Conservation (phyloP, 2,888 invertebrate genomes). For the Leptinotarsa juncta region DNA sequence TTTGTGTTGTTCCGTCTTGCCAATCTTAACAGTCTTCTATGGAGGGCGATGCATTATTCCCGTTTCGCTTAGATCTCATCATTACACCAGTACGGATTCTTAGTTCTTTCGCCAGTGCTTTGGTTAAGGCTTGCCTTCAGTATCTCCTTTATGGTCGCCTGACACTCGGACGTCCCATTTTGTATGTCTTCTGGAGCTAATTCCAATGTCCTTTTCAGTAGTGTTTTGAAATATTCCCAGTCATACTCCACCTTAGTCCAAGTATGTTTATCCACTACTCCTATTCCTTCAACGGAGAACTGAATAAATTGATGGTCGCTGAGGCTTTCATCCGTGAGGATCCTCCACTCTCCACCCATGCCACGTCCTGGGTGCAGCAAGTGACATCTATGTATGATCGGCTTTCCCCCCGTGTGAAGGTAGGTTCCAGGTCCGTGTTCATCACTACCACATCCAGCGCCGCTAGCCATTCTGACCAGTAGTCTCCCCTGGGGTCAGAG, state of each 20-base stretch:
- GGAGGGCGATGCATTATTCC: neutral
- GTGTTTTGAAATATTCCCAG: neutral
- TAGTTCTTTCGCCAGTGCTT: neutral
- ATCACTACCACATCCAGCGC: conserved; percentile 8
- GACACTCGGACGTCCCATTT: neutral
- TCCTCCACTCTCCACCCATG: neutral
- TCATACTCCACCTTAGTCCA: neutral
- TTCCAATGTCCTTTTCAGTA: neutral
- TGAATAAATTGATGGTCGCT: neutral
- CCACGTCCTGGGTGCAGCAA: neutral
- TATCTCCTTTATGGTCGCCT: neutral
- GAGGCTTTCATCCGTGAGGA: neutral
- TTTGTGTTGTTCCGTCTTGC: neutral
- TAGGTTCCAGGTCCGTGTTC: conserved; percentile 23
- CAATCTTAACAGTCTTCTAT: neutral
- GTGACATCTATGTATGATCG: conserved; percentile 22
- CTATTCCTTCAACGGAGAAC: neutral
- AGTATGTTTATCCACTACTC: neutral
- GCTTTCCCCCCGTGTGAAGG: conserved; percentile 23
- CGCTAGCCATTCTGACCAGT: conserved; percentile 23
- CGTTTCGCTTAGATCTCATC: neutral
- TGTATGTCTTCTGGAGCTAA: neutral
- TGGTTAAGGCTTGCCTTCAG: no score
- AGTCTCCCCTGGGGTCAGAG: conserved; percentile 23
- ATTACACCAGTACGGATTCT: neutral